Conservation (phyloP, 2,113 vertebrate genomes). For the Menura novaehollandiae region DNA sequence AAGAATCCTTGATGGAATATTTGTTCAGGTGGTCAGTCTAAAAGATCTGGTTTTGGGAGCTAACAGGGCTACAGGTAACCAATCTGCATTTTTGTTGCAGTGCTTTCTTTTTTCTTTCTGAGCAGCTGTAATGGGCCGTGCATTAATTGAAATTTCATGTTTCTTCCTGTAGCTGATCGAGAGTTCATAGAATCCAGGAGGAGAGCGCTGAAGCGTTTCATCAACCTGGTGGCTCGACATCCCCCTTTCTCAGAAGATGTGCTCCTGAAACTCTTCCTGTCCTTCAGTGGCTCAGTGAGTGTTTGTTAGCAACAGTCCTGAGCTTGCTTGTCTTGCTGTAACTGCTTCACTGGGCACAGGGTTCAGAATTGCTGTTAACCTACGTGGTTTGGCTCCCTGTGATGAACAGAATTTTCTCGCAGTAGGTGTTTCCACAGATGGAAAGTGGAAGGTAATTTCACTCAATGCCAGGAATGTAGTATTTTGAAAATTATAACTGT, state of each 20-base stretch:
- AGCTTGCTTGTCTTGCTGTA: not conserved
- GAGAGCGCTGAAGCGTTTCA: constrained; percentile 86
- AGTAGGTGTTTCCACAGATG: not conserved
- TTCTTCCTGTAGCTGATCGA: constrained; percentile 78
- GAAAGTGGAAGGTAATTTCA: not conserved
- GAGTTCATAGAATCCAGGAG: constrained; percentile 94
- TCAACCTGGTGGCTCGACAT: constrained; percentile 92
- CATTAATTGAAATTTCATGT: not conserved
- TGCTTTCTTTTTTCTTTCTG: not conserved
- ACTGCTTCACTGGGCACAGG: not conserved
- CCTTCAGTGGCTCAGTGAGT: constrained; percentile 90
- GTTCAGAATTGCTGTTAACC: not conserved
- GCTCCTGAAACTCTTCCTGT: constrained; percentile 89
- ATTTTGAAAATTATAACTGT: not conserved
- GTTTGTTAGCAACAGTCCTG: not conserved
- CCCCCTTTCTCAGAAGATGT: constrained; percentile 91
- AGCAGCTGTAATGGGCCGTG: not conserved
- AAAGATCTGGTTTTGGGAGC: not conserved
- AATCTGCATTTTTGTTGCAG: not conserved
- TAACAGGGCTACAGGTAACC: no score
- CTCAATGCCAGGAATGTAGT: not conserved
- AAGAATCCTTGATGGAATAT: not conserved
- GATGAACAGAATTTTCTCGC: not conserved
- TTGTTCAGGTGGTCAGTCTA: not conserved
- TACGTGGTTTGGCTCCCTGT: not conserved